Conservation (phyloP, 2,888 invertebrate genomes). For the Autographa pulchrina region DNA sequence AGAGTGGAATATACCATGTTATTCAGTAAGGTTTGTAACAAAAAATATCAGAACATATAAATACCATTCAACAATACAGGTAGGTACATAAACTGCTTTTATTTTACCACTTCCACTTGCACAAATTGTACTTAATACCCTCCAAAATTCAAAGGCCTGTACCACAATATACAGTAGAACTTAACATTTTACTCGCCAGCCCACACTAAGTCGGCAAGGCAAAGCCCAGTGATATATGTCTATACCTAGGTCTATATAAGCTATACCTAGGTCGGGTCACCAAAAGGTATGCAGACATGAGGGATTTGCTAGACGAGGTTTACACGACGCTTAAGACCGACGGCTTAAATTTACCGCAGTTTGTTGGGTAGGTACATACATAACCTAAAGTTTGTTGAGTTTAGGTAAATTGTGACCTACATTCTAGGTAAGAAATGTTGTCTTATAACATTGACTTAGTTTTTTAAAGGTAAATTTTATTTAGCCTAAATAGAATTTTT, state of each 20-base stretch:
- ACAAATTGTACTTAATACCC: too few relatives aligned
- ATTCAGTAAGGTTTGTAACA: too few relatives aligned
- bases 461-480: too few relatives aligned
- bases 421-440: too few relatives aligned
- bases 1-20: too few relatives aligned
- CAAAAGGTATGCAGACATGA: constrained; percentile 8
- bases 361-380: not conserved
- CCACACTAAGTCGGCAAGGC: not conserved
- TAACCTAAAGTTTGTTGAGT: not conserved
- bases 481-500: too few relatives aligned
- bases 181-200: not conserved
- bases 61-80: not conserved
- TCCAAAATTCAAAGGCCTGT: too few relatives aligned
- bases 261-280: not conserved
- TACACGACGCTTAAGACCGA: constrained; percentile 7
- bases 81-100: too few relatives aligned
- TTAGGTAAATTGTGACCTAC: too few relatives aligned
- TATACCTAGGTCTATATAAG: not conserved
- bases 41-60: too few relatives aligned
- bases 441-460: too few relatives aligned
- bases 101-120: too few relatives aligned
- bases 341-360: constrained; percentile 2
- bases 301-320: constrained; percentile 5
- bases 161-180: not conserved
- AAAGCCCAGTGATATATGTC: not conserved